Base-by-base conservation (phyloP, 2,113 vertebrate genomes). In the Oncorhynchus keta region DNA sequence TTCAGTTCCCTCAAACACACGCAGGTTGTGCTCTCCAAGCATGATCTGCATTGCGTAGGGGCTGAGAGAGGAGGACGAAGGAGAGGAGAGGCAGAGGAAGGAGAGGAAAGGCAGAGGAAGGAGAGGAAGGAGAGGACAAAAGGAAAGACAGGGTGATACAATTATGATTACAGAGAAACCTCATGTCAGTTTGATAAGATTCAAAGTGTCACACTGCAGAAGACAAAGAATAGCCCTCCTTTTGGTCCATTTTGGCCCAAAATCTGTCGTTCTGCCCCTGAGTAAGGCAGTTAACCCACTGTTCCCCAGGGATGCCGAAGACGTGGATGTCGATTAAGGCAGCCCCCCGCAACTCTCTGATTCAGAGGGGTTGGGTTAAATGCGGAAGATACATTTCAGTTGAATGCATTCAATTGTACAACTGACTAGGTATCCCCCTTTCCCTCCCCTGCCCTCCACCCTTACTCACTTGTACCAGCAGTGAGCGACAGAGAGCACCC, bases 401-500 rank as follows among this genome's bases (percentile, higher is more conserved):
- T 35, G 35, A 35, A 35, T 35, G 35, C 35, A 35, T 35, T 35
- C 35, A 35, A 2, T 35, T 35, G 6, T 35, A 35, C 32, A 35
- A 35, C 5, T 35, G 6, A 35, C 32, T 35, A 35, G 35, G 5
- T 35, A 35, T 7, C 6, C 35, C 35, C 6, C 35, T 8, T 35
- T 32, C 62, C 66, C 30, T 32, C 30, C 28, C 14, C 66, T 7
- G 9, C 11, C 14, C 26, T 18, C 6, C 66, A 32, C 5, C 30
- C 16, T 2, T 68, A 88, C 92, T 87, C 81, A 93, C 91, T 90
- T 92, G 84, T 92, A 92, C 92, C 92, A 93, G 79, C 90, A 93
- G 87, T 93, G 92, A 55, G 92, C 91, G 14, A 90, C 91, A 68
- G 93, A 92, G 51, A 93, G 87, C 83, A 93, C 87, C 89, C 90